A percentile compares a stretch with the other conserved stretches of the same genome.
phyloP scores from a whole-genome alignment of 2,113 vertebrate genomes.

The Daubentonia madagascariensis region DNA sequence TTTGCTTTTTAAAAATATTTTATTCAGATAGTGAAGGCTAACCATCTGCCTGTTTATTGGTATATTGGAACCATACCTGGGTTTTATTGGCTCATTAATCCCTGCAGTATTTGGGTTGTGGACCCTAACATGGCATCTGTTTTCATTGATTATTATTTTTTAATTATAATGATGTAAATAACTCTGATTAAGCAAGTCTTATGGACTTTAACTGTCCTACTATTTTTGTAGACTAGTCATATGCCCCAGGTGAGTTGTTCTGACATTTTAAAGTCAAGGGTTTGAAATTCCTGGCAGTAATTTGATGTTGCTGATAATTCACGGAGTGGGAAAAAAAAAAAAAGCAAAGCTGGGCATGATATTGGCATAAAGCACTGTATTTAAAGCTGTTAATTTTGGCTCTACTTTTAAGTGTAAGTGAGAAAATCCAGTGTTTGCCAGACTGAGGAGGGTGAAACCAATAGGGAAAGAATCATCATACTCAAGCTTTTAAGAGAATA shows the following conservation, averaged over 20 bases:
- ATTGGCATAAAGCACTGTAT: conserved; percentile 54
- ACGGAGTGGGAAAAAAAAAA: neutral
- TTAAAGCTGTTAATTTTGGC: conserved; percentile 71
- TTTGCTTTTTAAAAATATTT: conserved; percentile 50
- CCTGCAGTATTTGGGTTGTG: conserved; percentile 43
- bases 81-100: conserved; percentile 64
- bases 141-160: conserved; percentile 67
- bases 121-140: conserved; percentile 15
- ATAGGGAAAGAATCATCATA: conserved; percentile 50
- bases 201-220: conserved; percentile 39
- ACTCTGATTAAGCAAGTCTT: conserved; percentile 41
- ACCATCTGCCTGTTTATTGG: conserved; percentile 33
- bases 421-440: conserved; percentile 59
- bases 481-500: conserved; percentile 45
- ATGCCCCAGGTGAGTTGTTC: conserved; percentile 32
- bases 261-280: conserved; percentile 48
- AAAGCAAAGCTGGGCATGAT: conserved; percentile 20
- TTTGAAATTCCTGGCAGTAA: conserved; percentile 55
- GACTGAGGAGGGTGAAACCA: conserved; percentile 31
- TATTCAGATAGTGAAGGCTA: conserved; percentile 21
- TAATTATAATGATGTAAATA: conserved; percentile 71
- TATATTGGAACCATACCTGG: conserved; percentile 36
- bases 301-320: conserved; percentile 53
- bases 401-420: conserved; percentile 58
- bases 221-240: conserved; percentile 44